Conservation (phyloP, 2,113 vertebrate genomes). For the Nycticryphes semicollaris region DNA sequence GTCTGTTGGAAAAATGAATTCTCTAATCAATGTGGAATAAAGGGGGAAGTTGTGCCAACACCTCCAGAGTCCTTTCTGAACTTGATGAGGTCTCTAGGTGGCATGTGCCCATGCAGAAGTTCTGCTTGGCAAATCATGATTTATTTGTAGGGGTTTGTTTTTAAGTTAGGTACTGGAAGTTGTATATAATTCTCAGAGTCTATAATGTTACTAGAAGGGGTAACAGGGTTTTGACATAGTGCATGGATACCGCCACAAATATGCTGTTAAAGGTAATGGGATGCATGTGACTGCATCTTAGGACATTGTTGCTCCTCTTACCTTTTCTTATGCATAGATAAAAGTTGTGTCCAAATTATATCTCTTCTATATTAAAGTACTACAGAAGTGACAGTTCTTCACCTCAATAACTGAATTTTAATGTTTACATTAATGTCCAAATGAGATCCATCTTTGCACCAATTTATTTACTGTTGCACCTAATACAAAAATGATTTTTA, state of each 20-base stretch:
- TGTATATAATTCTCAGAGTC: background rate
- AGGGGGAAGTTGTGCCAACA: background rate
- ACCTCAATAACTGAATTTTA: background rate
- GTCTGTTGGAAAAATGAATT: conserved; percentile 35
- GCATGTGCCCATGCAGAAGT: background rate
- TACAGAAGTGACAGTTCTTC: background rate
- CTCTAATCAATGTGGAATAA: background rate
- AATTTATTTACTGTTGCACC: background rate
- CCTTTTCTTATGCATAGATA: background rate
- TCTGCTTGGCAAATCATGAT: background rate
- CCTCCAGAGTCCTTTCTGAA: background rate
- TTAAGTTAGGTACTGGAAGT: background rate
- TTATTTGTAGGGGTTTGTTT: background rate
- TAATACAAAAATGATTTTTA: background rate
- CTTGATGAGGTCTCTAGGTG: background rate
- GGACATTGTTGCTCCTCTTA: background rate
- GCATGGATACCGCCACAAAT: background rate
- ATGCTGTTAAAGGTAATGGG: background rate
- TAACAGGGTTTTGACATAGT: background rate
- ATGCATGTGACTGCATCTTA: background rate
- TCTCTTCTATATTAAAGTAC: background rate
- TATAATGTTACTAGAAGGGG: background rate
- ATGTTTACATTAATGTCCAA: background rate
- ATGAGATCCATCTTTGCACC: background rate
- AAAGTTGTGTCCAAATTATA: background rate